These are phyloP conservation scores for Cydia pomonella DNA, from an alignment of 1,140 invertebrate species.

Conservation along the genomic window DNA sequence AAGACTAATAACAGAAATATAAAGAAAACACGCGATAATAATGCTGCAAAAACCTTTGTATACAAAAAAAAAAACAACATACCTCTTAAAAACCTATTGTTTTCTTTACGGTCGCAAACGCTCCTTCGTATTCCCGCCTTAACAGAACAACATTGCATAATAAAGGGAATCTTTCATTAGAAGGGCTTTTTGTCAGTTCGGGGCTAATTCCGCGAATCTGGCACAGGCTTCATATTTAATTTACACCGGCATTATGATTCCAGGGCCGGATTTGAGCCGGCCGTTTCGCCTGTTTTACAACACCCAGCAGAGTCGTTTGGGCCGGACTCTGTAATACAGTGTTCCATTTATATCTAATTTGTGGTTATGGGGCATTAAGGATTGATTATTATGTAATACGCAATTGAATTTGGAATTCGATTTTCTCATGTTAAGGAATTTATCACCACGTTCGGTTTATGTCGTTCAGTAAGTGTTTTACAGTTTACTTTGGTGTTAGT, in stretches of 20 bases:
- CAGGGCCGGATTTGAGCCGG: slow-evolving; percentile 29
- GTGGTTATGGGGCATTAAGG: slow-evolving; percentile 32
- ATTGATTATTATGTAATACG: slow-evolving; percentile 28
- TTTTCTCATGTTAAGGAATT: slow-evolving; percentile 9
- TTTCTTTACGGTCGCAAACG: not conserved
- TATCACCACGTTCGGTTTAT: slow-evolving; percentile 6
- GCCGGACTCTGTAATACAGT: slow-evolving; percentile 29
- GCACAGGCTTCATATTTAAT: slow-evolving; percentile 32
- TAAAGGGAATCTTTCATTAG: slow-evolving; percentile 28
- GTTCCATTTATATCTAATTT: slow-evolving; percentile 33
- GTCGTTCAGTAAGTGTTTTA: slow-evolving; percentile 4
- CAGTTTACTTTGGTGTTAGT: not conserved
- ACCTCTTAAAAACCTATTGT: not conserved
- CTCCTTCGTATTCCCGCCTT: not conserved
- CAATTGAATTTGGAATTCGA: slow-evolving; percentile 31
- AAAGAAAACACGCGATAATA: too few species aligned
- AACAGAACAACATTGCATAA: slow-evolving; percentile 9
- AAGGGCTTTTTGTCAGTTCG: slow-evolving; percentile 25
- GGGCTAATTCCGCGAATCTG: slow-evolving; percentile 22
- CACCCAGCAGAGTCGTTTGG: slow-evolving; percentile 30
- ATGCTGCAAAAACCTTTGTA: too few species aligned
- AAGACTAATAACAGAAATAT: too few species aligned
- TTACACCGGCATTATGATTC: slow-evolving; percentile 32
- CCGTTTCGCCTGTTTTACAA: slow-evolving; percentile 24
- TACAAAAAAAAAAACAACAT: too few species aligned